Evolutionary conservation across 2,113 vertebrate species (phyloP).

Genomic region (Oreotrochilus melanogaster): DNA sequence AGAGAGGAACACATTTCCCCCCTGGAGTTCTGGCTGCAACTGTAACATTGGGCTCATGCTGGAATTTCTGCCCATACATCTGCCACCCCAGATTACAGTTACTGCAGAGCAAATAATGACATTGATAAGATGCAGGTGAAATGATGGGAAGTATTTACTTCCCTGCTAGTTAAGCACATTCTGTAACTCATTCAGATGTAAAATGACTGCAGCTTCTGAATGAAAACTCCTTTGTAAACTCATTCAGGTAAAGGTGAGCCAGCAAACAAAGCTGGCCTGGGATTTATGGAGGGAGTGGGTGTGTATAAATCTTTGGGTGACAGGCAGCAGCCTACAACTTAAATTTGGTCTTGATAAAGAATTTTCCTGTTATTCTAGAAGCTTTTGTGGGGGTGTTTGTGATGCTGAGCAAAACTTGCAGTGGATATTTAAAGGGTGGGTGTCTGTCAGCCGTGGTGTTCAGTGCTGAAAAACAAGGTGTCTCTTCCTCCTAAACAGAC

Average conservation of each 20-base stretch:
- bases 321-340: neutral
- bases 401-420: neutral
- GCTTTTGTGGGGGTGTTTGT: neutral
- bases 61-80: neutral
- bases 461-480: neutral
- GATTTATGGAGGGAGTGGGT: neutral
- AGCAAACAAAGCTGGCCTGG: neutral
- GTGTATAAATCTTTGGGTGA: neutral
- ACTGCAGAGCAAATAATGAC: neutral
- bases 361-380: neutral
- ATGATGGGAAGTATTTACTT: neutral
- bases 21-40: neutral
- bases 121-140: neutral
- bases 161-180: neutral
- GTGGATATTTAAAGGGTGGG: neutral
- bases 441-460: neutral
- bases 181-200: neutral
- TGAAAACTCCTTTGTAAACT: neutral
- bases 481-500: neutral
- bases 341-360: neutral
- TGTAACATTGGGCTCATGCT: neutral
- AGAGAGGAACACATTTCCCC: neutral
- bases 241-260: neutral
- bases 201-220: neutral
- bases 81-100: neutral